Conservation (phyloP, 2,888 invertebrate species). For the Graphium colonna region DNA sequence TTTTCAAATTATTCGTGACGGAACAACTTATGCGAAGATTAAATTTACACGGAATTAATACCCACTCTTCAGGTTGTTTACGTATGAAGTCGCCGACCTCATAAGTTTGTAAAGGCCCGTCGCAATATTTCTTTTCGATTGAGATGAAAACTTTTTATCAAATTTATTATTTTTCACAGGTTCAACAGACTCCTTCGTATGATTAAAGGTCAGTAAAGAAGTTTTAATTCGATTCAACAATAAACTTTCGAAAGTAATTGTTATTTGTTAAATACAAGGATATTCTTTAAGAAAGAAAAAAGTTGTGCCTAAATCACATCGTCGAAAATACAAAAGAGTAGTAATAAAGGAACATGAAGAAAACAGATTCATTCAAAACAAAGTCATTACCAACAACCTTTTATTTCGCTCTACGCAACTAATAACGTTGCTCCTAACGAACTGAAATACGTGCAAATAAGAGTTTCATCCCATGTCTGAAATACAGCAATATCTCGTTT, state of each 20-base stretch:
- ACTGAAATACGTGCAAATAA: not conserved
- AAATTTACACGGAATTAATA: slow-evolving; percentile 17
- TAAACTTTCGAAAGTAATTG: not conserved
- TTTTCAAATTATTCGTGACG: slow-evolving; percentile 12
- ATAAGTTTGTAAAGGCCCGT: not conserved
- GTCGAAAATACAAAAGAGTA: no score
- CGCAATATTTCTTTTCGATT: not conserved
- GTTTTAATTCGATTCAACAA: not conserved
- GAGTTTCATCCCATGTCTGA: not conserved
- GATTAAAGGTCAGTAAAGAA: not conserved
- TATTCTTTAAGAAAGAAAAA: not conserved
- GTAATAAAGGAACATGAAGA: no score
- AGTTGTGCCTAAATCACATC: not conserved
- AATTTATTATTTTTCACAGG: not conserved
- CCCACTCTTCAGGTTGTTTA: not conserved
- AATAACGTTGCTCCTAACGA: not conserved
- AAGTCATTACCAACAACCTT: no score
- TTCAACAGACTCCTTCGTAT: not conserved
- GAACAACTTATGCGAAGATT: slow-evolving; percentile 18
- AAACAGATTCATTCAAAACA: no score
- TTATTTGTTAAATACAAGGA: not conserved
- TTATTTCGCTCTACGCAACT: not conserved
- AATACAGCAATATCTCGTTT: not conserved
- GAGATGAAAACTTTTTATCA: not conserved
- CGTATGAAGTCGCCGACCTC: slow-evolving; percentile 6